A percentile compares a stretch with the other conserved stretches of the same genome.
Conservation (phyloP, 2,797 vertebrate genomes). For the Sphenopsis melanotis region DNA sequence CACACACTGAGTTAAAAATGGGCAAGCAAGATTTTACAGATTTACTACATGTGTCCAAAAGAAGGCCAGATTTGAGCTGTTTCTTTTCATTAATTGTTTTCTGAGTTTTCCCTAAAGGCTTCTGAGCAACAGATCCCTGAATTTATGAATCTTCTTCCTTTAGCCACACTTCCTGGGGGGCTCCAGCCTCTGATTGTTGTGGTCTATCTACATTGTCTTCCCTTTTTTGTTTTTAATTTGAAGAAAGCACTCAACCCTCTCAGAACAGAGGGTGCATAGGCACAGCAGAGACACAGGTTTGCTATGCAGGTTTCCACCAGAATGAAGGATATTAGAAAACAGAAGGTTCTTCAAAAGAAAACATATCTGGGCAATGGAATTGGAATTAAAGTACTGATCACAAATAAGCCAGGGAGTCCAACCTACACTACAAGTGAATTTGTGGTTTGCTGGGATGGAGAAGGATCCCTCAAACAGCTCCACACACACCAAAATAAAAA, state of each 20-base stretch:
- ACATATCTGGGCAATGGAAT: not conserved
- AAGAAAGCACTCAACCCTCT: conserved; percentile 45
- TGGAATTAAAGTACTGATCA: not conserved
- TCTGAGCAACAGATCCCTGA: conserved; percentile 41
- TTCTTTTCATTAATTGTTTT: not conserved
- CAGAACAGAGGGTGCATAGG: conserved; percentile 41
- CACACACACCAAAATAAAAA: not conserved
- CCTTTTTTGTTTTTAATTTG: conserved; percentile 4
- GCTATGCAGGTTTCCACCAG: conserved; percentile 30
- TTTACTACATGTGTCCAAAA: conserved; percentile 12
- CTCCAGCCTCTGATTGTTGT: not conserved
- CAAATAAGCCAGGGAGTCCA: not conserved
- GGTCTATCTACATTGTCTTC: not conserved
- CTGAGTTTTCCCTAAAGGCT: conserved; percentile 6
- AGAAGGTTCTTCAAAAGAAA: not conserved
- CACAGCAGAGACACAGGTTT: conserved; percentile 19
- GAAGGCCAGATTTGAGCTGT: not conserved
- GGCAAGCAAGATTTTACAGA: conserved; percentile 46
- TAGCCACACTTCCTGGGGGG: not conserved
- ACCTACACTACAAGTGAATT: not conserved
- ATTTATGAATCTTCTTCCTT: not conserved
- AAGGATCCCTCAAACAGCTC: not conserved
- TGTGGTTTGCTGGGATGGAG: not conserved
- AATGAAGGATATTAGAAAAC: not conserved
- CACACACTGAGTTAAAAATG: not conserved